Evolutionary conservation across 2,797 vertebrate species (phyloP).

Genomic region (Semotilus atromaculatus): DNA sequence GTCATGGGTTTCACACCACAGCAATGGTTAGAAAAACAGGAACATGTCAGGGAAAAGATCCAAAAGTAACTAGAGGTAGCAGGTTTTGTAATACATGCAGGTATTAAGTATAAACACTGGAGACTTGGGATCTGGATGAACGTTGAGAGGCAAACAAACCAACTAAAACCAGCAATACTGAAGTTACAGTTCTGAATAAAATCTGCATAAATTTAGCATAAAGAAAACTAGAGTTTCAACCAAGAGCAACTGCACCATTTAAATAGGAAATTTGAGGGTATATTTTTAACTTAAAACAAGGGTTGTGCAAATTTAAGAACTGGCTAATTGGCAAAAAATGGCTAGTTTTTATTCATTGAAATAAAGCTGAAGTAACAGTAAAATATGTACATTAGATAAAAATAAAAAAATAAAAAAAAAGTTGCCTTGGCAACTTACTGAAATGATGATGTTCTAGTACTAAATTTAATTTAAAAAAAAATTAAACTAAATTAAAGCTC

Average conservation of each 20-base stretch:
- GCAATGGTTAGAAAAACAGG: conserved; percentile 37
- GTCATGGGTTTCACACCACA: conserved; percentile 32
- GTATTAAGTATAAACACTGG: conserved; percentile 49
- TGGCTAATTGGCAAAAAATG: background rate
- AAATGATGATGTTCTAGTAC: background rate
- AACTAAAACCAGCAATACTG: conserved; percentile 13
- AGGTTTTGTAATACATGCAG: conserved; percentile 51
- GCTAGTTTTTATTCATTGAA: background rate
- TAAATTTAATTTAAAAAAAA: background rate
- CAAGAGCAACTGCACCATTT: conserved; percentile 30
- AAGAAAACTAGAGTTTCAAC: background rate
- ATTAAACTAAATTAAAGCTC: background rate
- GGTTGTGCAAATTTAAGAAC: background rate
- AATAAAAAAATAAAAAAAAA: too few species aligned
- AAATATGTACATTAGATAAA: too few species aligned
- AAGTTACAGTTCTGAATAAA: conserved; percentile 45
- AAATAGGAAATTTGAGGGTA: background rate
- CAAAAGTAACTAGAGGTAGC: conserved; percentile 37
- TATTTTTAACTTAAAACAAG: conserved; percentile 1
- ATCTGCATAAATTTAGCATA: conserved; percentile 15
- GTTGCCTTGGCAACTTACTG: too few species aligned
- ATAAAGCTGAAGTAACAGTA: background rate
- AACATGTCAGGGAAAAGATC: conserved; percentile 49
- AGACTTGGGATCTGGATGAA: conserved; percentile 14
- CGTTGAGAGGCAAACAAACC: conserved; percentile 28